phyloP scores from a whole-genome alignment of 1,140 invertebrate genomes.

The Parapsyche elsis region DNA sequence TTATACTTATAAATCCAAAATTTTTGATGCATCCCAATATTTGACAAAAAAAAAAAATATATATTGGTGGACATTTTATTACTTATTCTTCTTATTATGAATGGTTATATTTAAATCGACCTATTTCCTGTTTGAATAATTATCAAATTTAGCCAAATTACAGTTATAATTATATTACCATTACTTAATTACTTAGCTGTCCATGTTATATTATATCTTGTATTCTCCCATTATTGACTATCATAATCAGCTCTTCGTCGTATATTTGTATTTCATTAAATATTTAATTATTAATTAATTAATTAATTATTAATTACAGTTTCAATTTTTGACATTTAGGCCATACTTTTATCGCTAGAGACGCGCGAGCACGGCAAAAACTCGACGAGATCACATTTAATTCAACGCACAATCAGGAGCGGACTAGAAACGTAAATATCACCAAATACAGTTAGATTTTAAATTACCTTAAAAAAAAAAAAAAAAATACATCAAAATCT shows the following conservation, averaged over 20 bases:
- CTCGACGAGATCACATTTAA: neutral
- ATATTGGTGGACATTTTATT: constrained; percentile 40
- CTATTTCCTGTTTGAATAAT: constrained; percentile 52
- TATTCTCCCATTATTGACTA: constrained; percentile 56
- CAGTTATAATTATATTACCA: constrained; percentile 46
- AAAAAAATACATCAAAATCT: too few species aligned
- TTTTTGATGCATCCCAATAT: constrained; percentile 41
- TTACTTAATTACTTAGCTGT: constrained; percentile 56
- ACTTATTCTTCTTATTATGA: constrained; percentile 42
- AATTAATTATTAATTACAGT: constrained; percentile 43
- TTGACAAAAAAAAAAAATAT: constrained; percentile 23
- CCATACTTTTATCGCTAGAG: constrained; percentile 40
- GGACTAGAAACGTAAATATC: too few species aligned
- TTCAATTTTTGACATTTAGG: constrained; percentile 53
- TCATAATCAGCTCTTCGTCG: constrained; percentile 56
- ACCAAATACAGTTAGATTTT: too few species aligned
- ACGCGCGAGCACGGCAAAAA: constrained; percentile 12
- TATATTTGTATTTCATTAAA: constrained; percentile 53
- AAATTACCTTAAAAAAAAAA: too few species aligned
- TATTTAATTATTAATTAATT: constrained; percentile 44
- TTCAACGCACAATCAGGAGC: too few species aligned
- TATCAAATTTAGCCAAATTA: constrained; percentile 57
- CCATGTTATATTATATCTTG: constrained; percentile 55
- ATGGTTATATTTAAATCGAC: constrained; percentile 52
- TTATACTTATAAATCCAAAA: constrained; percentile 48